phyloP scores from a whole-genome alignment of 2,888 invertebrate species.

The Pyrgus malvae region DNA sequence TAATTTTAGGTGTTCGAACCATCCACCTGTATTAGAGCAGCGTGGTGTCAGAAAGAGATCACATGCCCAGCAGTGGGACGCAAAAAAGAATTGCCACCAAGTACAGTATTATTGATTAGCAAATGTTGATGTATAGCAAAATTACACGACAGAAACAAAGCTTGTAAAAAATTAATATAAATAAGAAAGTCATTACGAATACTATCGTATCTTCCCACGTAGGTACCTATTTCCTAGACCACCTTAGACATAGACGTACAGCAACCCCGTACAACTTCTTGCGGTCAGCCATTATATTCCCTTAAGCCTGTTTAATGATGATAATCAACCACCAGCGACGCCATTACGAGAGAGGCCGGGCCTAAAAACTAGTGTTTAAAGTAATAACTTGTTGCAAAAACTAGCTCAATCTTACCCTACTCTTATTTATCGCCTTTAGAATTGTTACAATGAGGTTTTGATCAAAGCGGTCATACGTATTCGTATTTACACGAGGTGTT shows the following conservation, averaged over 20 bases:
- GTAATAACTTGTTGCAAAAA: constrained; percentile 16
- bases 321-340: constrained; percentile 6
- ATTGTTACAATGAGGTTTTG: neutral
- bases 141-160: too few species aligned
- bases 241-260: neutral
- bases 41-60: too few species aligned
- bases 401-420: neutral
- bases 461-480: neutral
- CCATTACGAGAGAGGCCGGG: neutral
- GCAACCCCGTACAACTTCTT: neutral
- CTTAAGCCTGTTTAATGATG: constrained; percentile 19
- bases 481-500: too few species aligned
- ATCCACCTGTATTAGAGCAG: too few species aligned
- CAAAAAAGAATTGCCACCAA: too few species aligned
- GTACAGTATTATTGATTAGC: too few species aligned
- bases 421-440: constrained; percentile 2
- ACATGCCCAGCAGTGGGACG: too few species aligned
- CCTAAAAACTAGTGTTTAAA: constrained; percentile 12
- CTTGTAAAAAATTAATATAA: too few species aligned
- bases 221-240: neutral
- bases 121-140: too few species aligned
- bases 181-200: neutral
- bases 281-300: neutral
- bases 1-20: too few species aligned
- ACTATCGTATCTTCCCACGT: neutral